These are phyloP conservation scores for Fragum fragum DNA, from an alignment of 2,888 invertebrate genomes.

Conservation along the genomic window DNA sequence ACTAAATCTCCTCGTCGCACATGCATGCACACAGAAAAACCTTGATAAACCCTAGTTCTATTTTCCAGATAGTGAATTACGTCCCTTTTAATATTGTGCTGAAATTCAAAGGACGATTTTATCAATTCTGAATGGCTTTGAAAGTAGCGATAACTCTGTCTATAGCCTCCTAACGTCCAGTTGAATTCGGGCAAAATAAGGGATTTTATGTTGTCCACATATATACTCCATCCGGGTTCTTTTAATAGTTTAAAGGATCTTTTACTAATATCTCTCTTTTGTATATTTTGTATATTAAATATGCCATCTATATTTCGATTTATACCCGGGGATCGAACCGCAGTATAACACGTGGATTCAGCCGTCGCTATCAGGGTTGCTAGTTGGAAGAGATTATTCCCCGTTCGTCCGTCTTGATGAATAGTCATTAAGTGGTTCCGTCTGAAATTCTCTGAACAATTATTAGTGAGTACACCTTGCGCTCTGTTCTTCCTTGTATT, in stretches of 20 bases:
- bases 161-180: neutral
- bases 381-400: slow-evolving; percentile 1
- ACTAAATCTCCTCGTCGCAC: neutral
- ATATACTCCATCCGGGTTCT: neutral
- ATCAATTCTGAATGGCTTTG: neutral
- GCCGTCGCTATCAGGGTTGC: slow-evolving; percentile 2
- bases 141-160: slow-evolving; percentile 8
- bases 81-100: neutral
- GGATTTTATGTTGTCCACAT: neutral
- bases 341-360: neutral
- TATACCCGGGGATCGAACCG: neutral
- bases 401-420: neutral
- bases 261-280: neutral
- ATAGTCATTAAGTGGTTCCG: neutral
- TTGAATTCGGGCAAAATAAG: neutral
- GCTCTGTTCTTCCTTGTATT: neutral
- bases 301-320: neutral
- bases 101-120: neutral
- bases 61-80: neutral
- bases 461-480: neutral
- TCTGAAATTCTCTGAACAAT: neutral
- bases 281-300: neutral
- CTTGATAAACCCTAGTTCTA: neutral
- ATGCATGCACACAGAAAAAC: neutral
- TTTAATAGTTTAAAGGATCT: too few relatives aligned